Percentiles rank a stretch among this genome's conserved stretches.
These are phyloP conservation scores for Lepeophtheirus salmonis DNA, from an alignment of 1,140 invertebrate species.

Conservation along the genomic window DNA sequence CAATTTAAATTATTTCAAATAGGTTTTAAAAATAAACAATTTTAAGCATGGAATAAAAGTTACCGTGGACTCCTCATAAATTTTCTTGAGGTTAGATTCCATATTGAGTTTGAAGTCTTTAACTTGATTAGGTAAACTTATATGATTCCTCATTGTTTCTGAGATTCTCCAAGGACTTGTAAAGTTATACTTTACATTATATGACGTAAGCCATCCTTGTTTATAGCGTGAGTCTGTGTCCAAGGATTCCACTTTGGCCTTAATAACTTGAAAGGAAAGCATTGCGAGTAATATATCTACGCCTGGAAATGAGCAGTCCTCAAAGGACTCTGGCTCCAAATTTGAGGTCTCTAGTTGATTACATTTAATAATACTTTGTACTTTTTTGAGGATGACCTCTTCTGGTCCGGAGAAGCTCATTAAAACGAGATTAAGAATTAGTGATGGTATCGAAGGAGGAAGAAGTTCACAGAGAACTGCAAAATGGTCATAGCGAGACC, in stretches of 20 bases:
- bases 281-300: slow-evolving; percentile 24
- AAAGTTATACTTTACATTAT: slow-evolving; percentile 27
- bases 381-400: slow-evolving; percentile 14
- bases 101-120: slow-evolving; percentile 38
- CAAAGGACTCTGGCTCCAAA: slow-evolving; percentile 30
- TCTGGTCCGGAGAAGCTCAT: slow-evolving; percentile 7
- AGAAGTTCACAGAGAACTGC: slow-evolving; percentile 76
- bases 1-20: too few relatives aligned
- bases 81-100: slow-evolving; percentile 39
- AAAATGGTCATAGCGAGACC: slow-evolving; percentile 76
- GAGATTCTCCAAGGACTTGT: slow-evolving; percentile 24
- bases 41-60: slow-evolving; percentile 21
- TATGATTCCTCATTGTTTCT: slow-evolving; percentile 26
- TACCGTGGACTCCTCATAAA: slow-evolving; percentile 51
- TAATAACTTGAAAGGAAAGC: slow-evolving; percentile 16
- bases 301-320: slow-evolving; percentile 29
- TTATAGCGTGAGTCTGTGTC: slow-evolving; percentile 21
- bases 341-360: not conserved
- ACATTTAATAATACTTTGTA: slow-evolving; percentile 20
- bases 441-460: slow-evolving; percentile 55
- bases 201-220: slow-evolving; percentile 31
- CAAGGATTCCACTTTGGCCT: slow-evolving; percentile 4
- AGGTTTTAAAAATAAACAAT: too few relatives aligned
- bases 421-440: slow-evolving; percentile 37
- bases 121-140: slow-evolving; percentile 28